These are phyloP conservation scores for Eristalinus aeneus DNA, from an alignment of 2,888 invertebrate genomes.

Conservation along the genomic window DNA sequence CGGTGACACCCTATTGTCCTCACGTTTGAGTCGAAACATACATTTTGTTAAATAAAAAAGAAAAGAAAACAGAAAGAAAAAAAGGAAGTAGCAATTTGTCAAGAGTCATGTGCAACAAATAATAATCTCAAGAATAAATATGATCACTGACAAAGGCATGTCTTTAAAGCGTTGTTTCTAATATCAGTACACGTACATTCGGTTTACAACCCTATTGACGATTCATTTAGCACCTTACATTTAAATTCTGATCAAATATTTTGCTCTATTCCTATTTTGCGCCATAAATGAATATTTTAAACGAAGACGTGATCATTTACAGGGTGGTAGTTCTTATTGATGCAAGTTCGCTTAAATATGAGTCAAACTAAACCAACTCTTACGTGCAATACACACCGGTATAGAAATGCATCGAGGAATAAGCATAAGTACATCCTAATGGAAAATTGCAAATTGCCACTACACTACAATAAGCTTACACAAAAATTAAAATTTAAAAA, in stretches of 20 bases:
- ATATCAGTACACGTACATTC: background rate
- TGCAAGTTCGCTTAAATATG: no score
- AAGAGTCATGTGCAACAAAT: background rate
- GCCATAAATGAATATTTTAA: background rate
- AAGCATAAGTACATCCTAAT: no score
- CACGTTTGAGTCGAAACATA: no score
- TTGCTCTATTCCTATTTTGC: background rate
- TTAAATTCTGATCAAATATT: slow-evolving; percentile 2
- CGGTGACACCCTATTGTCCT: no score
- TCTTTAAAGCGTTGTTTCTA: background rate
- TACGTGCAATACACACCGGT: no score
- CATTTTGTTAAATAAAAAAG: no score
- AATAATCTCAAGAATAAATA: background rate
- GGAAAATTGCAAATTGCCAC: no score
- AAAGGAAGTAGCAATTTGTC: background rate
- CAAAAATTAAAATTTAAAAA: no score
- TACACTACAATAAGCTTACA: no score
- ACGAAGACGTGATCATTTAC: background rate
- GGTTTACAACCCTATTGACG: slow-evolving; percentile 9
- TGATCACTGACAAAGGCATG: background rate
- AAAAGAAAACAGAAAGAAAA: background rate
- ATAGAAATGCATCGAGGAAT: no score
- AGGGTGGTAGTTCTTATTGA: background rate
- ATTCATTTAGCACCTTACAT: background rate
- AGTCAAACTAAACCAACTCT: no score